phyloP scores from a whole-genome alignment of 2,113 vertebrate genomes.

The Nothoprocta pentlandii region DNA sequence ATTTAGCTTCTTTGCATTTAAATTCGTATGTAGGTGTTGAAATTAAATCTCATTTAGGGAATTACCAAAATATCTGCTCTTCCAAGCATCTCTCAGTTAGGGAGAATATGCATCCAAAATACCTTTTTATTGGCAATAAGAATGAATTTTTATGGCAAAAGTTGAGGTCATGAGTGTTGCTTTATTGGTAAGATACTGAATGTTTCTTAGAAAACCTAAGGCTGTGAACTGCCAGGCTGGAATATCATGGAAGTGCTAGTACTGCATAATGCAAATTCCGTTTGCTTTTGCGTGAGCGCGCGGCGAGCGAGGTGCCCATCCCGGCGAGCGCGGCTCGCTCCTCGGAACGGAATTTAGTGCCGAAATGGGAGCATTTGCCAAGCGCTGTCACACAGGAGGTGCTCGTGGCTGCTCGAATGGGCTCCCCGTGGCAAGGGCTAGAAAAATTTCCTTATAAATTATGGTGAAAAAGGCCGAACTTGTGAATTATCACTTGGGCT shows the following conservation, averaged over 20 bases:
- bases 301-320: neutral
- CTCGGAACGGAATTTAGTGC: slow-evolving; percentile 7
- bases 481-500: neutral
- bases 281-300: neutral
- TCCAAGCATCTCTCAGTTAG: neutral
- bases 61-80: neutral
- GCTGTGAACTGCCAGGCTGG: neutral
- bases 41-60: slow-evolving; percentile 55
- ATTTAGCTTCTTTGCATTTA: slow-evolving; percentile 58
- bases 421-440: neutral
- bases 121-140: neutral
- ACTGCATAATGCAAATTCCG: neutral
- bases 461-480: neutral
- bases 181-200: neutral
- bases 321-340: neutral
- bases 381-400: neutral
- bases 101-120: neutral
- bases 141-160: neutral
- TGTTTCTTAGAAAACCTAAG: neutral
- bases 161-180: neutral
- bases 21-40: slow-evolving; percentile 24
- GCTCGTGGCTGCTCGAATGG: no score
- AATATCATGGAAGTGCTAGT: neutral
- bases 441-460: neutral
- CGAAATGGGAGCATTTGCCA: slow-evolving; percentile 56